A percentile compares a stretch with the other conserved stretches of the same genome.
Conservation (phyloP, 1,140 invertebrate species). For the Pachypeltis micranthus region DNA sequence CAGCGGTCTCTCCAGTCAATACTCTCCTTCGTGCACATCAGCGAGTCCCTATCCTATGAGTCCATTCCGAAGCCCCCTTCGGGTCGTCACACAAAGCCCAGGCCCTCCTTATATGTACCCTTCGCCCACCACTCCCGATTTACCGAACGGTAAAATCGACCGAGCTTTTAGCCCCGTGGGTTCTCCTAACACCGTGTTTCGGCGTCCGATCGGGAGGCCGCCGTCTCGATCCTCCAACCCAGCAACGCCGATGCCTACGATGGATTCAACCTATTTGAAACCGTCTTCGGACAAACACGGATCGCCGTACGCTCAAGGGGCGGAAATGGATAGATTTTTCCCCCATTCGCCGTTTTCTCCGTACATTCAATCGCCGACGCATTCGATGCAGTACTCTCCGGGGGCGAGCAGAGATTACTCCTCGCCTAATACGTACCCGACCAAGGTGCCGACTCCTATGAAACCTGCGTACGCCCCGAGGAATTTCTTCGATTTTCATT, state of each 20-base stretch:
- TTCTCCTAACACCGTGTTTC: slow-evolving; percentile 42
- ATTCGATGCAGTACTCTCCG: too few species aligned
- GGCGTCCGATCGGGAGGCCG: slow-evolving; percentile 51
- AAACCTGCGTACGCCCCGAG: too few species aligned
- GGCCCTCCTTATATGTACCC: not conserved
- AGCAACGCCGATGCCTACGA: slow-evolving; percentile 18
- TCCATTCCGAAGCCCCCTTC: not conserved
- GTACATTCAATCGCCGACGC: too few species aligned
- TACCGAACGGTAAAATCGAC: not conserved
- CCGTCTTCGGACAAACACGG: slow-evolving; percentile 20
- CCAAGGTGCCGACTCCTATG: too few species aligned
- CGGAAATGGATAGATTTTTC: not conserved
- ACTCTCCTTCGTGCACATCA: not conserved
- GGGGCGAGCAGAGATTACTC: too few species aligned
- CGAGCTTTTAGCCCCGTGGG: slow-evolving; percentile 12
- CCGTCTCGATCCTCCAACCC: slow-evolving; percentile 41
- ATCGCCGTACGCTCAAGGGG: not conserved
- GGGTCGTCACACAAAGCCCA: slow-evolving; percentile 3
- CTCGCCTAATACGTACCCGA: too few species aligned
- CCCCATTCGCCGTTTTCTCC: too few species aligned
- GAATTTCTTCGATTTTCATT: too few species aligned
- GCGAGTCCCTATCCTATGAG: not conserved
- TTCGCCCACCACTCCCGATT: not conserved
- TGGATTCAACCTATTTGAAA: slow-evolving; percentile 40
- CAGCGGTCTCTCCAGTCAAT: too few species aligned